A percentile compares a stretch with the other conserved stretches of the same genome.
Conservation (phyloP, 2,113 vertebrate genomes). For the Rafetus swinhoei region DNA sequence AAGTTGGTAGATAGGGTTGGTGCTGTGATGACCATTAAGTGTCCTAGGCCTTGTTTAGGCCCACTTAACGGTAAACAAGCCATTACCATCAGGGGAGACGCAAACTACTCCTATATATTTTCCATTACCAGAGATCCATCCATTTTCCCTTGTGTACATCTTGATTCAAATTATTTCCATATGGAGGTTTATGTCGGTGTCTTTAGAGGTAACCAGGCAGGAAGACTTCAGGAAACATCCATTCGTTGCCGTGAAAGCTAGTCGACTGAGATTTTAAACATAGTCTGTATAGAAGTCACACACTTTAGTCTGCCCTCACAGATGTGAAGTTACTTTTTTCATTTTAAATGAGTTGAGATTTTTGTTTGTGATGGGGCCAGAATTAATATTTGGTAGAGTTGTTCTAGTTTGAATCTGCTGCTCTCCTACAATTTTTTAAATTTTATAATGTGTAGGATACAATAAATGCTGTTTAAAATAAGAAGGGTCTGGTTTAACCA, state of each 20-base stretch:
- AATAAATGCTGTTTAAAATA: slow-evolving; percentile 85
- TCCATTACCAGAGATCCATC: slow-evolving; percentile 68
- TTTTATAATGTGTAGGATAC: slow-evolving; percentile 87
- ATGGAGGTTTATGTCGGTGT: slow-evolving; percentile 66
- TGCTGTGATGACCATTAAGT: slow-evolving; percentile 77
- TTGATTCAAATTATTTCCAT: slow-evolving; percentile 64
- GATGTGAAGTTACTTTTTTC: slow-evolving; percentile 74
- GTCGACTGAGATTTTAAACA: slow-evolving; percentile 61
- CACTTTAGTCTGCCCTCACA: slow-evolving; percentile 75
- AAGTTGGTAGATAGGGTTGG: slow-evolving; percentile 68
- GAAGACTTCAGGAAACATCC: slow-evolving; percentile 45
- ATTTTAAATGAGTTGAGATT: slow-evolving; percentile 72
- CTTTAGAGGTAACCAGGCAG: slow-evolving; percentile 61
- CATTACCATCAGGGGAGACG: slow-evolving; percentile 67
- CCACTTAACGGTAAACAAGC: slow-evolving; percentile 77
- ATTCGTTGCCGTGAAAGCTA: slow-evolving; percentile 52
- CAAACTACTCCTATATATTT: slow-evolving; percentile 45
- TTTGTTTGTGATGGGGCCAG: slow-evolving; percentile 77
- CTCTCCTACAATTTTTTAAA: slow-evolving; percentile 84
- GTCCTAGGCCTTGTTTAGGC: slow-evolving; percentile 63
- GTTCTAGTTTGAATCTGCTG: slow-evolving; percentile 83
- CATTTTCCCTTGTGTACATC: slow-evolving; percentile 47
- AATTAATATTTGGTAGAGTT: slow-evolving; percentile 81
- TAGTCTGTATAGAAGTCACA: slow-evolving; percentile 77
- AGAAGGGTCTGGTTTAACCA: slow-evolving; percentile 70